phyloP scores from a whole-genome alignment of 1,140 invertebrate species.

The Trachelipus rathkii region DNA sequence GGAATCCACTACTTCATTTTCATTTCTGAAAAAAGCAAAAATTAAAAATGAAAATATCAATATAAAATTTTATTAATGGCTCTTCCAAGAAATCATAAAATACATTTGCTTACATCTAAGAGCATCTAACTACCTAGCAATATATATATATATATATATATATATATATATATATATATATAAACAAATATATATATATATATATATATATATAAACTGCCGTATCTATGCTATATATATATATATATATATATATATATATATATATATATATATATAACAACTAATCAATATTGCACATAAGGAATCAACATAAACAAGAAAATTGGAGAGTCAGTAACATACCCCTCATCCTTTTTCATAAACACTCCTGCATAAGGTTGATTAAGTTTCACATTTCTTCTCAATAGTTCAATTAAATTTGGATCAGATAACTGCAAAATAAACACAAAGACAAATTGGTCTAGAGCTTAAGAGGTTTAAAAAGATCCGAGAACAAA shows the following conservation, averaged over 20 bases:
- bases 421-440: slow-evolving; percentile 80
- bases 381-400: slow-evolving; percentile 92
- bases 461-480: too few relatives aligned
- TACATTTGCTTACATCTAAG: not conserved
- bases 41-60: not conserved
- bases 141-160: too few relatives aligned
- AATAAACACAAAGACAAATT: too few relatives aligned
- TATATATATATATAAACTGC: too few relatives aligned
- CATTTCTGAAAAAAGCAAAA: slow-evolving; percentile 57
- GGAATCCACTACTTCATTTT: slow-evolving; percentile 78
- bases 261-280: slow-evolving; percentile 21
- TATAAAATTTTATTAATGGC: not conserved
- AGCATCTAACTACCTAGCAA: too few relatives aligned
- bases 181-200: too few relatives aligned
- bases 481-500: too few relatives aligned
- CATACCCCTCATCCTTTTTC: slow-evolving; percentile 82
- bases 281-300: too few relatives aligned
- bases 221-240: too few relatives aligned
- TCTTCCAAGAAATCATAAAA: not conserved
- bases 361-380: slow-evolving; percentile 97
- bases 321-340: not conserved
- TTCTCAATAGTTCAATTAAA: slow-evolving; percentile 82
- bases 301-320: too few relatives aligned
- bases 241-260: slow-evolving; percentile 27
- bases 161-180: too few relatives aligned